Base-by-base conservation (phyloP, 92 coral and sea anemone species). In the Pocillopora meandrina region DNA sequence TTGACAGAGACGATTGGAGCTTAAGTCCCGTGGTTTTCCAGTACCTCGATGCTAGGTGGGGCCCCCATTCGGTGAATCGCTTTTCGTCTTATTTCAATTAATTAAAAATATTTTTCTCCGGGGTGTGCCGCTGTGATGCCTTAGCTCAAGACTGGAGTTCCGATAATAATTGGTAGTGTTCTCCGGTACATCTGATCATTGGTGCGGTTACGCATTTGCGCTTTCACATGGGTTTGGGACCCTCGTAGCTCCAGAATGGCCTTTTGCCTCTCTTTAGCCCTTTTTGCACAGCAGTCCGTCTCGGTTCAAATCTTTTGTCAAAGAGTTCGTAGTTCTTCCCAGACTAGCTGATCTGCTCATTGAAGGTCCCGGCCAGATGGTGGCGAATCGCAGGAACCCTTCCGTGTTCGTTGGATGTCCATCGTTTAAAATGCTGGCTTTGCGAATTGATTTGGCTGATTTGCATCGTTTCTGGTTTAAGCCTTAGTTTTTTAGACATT, bases 251-350 rank as follows among this genome's bases (percentile, higher is more conserved):
- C 81, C 80, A 15, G 74, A 83, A 74, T 83, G 80, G 87, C 87
- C 87, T 18, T 83, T 81, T 52, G 74, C 81, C 58, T 84, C 74
- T 52, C 74, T 84, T 84, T 75, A 81, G 82, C 87, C 87, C 12
- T 63, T 74, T 74, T 75, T 84, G 67, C 81, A 74, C 66, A 64
- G 72, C 73, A 75, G 64, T 68, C 80, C 80, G 4, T 71, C 76
- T 52, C 79, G 47, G 59, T 84, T 84, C 61, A 75, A 71, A 35
- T 57, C 81, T 36, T 75, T 65, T 66, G 76, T 76, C 68, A 64
- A 66, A 66, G 82, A 76, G 52, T 20, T 75, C 76, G 35, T 77
- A 23, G 72, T 67, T 36, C 70, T 85, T 61, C 83, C 88, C 26
- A 78, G 78, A 52, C 47, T 77, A 17, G 19, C 83, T 19, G 77